Base-by-base conservation (phyloP, 2,888 invertebrate genomes). In the Nebria salina region DNA sequence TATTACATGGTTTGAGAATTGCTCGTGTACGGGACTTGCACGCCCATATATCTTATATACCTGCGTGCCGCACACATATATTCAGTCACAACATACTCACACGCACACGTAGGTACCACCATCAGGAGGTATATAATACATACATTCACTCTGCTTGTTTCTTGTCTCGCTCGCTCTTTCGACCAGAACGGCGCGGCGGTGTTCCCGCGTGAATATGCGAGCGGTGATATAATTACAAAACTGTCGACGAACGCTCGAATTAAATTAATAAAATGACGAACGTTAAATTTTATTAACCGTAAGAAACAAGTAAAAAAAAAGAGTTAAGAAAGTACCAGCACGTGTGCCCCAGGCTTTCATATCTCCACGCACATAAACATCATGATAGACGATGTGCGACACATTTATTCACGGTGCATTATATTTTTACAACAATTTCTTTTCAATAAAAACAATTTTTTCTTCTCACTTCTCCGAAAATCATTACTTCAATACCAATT, bases 1-100 rank as follows among this genome's bases (percentile, higher is more conserved):
- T 68, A 76, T 76, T 76, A 76, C 54, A 76, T 76, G 76, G 43
- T 76, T 76, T 76, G 68, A 70, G 70, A 76, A 76, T 76, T 76
- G 43, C 68, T n/a, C 15, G 15, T 41, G 26, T 68, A 25, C 26
- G 13, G 20, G 68, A 20, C 68, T 26, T 11, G 54, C 54, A 76
- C 70, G 70, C 76, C 76, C 70, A 76, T 76, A 15, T 66, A 34
- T 66, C 66, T 76, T 68, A 68, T 68, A 68, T 68, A 68, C 20
- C 26, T 68, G 20, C 26, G 26, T 68, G 68, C 20, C 26, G 68
- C 68, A 68, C 68, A 68, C 26, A 68, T 68, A 68, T 68, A 68
- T 68, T 25, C 26, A 68, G 20, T 54, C 54, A 54, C 54, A 54
- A 54, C 54, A 54, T 54, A 54, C 54, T 54, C 54, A 54, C 54